Evolutionary conservation across 2,113 vertebrate genomes (phyloP).

Genomic region (Lipophrys pholis): DNA sequence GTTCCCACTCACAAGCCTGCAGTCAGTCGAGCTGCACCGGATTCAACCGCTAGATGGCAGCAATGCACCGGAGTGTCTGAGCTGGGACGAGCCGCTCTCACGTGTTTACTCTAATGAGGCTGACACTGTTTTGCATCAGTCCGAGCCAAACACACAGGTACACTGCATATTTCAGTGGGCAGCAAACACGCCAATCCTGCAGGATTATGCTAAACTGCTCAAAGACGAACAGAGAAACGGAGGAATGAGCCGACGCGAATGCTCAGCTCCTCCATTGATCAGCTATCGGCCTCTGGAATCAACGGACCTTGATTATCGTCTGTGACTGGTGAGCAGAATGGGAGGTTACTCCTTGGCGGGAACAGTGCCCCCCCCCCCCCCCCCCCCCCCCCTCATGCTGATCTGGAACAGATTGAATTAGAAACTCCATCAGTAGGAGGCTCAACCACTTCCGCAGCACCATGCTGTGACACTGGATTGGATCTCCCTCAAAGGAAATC

Average conservation of each 20-base stretch:
- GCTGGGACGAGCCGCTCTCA: conserved; percentile 9
- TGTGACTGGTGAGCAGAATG: conserved; percentile 39
- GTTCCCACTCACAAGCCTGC: not conserved
- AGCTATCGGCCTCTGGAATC: conserved; percentile 35
- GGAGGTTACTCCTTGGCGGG: conserved; percentile 40
- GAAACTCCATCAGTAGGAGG: conserved; percentile 68
- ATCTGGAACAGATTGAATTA: conserved; percentile 75
- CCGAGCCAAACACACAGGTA: conserved; percentile 1
- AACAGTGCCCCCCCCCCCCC: conserved; percentile 18
- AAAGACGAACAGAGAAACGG: not conserved
- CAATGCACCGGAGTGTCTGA: conserved; percentile 42
- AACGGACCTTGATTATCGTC: conserved; percentile 47
- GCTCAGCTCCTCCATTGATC: conserved; percentile 29
- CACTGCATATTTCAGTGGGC: conserved; percentile 12
- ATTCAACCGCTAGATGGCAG: conserved; percentile 78
- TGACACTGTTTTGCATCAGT: conserved; percentile 29
- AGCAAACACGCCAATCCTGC: not conserved
- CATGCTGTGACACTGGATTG: conserved; percentile 69
- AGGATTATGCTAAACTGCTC: not conserved
- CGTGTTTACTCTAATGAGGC: conserved; percentile 27
- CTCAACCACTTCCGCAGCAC: conserved; percentile 55
- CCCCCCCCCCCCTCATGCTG: conserved; percentile 35
- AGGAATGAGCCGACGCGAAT: not conserved
- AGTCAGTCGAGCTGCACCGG: conserved; percentile 14
- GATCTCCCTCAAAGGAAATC: conserved; percentile 75